Percentiles rank a stretch among this genome's conserved stretches.
These are phyloP conservation scores for Sciaenops ocellatus DNA, from an alignment of 2,797 vertebrate genomes.

Conservation along the genomic window DNA sequence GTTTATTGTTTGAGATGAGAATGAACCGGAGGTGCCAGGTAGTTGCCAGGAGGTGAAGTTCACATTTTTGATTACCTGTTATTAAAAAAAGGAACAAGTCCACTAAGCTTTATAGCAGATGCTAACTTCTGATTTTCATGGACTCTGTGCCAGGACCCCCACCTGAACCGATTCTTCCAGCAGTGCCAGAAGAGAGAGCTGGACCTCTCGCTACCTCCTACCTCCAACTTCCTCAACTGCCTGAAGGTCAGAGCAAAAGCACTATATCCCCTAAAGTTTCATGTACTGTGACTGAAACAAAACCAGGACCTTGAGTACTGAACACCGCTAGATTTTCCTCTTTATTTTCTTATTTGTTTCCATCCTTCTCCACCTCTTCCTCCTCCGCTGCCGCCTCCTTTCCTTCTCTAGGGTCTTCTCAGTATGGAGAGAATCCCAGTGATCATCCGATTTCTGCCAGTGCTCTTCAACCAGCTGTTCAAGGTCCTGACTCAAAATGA, in stretches of 20 bases:
- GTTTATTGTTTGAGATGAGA: not conserved
- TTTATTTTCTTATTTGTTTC: not conserved
- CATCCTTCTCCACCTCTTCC: not conserved
- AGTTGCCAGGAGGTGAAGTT: slow-evolving; percentile 5
- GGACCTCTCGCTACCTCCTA: slow-evolving; percentile 92
- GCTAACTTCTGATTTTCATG: slow-evolving; percentile 41
- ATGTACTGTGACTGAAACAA: slow-evolving; percentile 15
- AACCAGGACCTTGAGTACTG: not conserved
- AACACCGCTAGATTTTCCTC: not conserved
- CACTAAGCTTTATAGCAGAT: slow-evolving; percentile 60
- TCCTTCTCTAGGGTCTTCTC: slow-evolving; percentile 89
- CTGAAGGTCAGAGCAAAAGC: slow-evolving; percentile 89
- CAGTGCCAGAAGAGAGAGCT: slow-evolving; percentile 97
- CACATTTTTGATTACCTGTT: slow-evolving; percentile 23
- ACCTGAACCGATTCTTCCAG: slow-evolving; percentile 95
- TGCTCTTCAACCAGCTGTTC: slow-evolving; percentile 97
- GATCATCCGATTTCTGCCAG: slow-evolving; percentile 94
- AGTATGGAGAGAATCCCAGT: slow-evolving; percentile 96
- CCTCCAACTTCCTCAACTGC: slow-evolving; percentile 92
- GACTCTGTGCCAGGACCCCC: slow-evolving; percentile 88
- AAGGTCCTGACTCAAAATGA: slow-evolving; percentile 94
- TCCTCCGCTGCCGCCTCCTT: slow-evolving; percentile 7
- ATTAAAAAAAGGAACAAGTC: slow-evolving; percentile 27
- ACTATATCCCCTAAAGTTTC: slow-evolving; percentile 11
- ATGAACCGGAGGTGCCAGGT: not conserved